Evolutionary conservation across 1,140 invertebrate species (phyloP).

Genomic region (Olivierus martensii): DNA sequence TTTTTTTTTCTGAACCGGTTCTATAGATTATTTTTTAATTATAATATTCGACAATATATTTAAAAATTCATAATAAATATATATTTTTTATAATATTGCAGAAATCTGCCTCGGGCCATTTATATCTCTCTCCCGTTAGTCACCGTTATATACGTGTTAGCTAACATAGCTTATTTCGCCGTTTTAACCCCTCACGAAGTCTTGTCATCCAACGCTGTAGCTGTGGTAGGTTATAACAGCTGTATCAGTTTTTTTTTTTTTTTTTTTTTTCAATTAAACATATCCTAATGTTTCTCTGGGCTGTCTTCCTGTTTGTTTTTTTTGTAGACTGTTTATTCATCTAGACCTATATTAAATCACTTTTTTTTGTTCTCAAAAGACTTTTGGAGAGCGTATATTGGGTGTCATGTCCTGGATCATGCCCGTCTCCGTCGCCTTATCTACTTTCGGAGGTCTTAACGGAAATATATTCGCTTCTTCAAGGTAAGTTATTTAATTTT

Average conservation of each 20-base stretch:
- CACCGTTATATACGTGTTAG: conserved; percentile 78
- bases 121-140: conserved; percentile 83
- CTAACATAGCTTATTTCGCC: conserved; percentile 86
- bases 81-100: no score
- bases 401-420: conserved; percentile 60
- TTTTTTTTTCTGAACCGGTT: no score
- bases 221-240: conserved; percentile 40
- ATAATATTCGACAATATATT: no score
- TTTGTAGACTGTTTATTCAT: no score
- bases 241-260: background rate
- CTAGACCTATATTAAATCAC: no score
- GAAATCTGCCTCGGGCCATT: conserved; percentile 84
- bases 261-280: no score
- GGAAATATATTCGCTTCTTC: conserved; percentile 77
- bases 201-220: conserved; percentile 75
- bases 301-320: no score
- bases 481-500: conserved; percentile 3
- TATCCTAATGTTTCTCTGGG: no score
- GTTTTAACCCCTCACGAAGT: conserved; percentile 72
- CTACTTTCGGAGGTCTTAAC: conserved; percentile 69
- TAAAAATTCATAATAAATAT: no score
- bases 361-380: conserved; percentile 38
- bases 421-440: conserved; percentile 69
- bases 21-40: no score
- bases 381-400: conserved; percentile 59